Conservation (phyloP, 2,797 vertebrate species). For the Tiaroga cobitis region DNA sequence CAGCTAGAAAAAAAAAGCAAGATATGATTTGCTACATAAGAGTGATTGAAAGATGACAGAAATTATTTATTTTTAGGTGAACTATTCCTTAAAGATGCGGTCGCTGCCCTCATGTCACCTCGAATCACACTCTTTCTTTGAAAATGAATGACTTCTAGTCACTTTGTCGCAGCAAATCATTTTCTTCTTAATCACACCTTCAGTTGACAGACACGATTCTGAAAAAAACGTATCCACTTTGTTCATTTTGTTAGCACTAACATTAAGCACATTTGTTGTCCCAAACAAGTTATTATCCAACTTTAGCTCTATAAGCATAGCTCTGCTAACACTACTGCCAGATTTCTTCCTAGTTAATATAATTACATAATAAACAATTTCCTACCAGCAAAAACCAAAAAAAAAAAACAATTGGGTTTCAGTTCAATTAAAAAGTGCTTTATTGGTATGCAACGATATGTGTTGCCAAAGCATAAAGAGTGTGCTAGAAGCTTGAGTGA, state of each 20-base stretch:
- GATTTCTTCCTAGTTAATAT: neutral
- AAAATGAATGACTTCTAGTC: neutral
- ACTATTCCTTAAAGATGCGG: neutral
- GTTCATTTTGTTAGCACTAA: neutral
- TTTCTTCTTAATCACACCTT: neutral
- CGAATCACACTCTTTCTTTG: neutral
- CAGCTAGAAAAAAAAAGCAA: no score
- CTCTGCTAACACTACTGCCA: neutral
- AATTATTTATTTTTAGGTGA: neutral
- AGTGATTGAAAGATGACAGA: neutral
- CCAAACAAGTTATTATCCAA: neutral
- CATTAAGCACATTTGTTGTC: neutral
- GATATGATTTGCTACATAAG: neutral
- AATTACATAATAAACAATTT: slow-evolving; percentile 3
- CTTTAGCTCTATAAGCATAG: neutral
- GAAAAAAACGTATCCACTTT: neutral
- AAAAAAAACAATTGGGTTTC: neutral
- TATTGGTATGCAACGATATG: neutral
- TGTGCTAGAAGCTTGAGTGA: neutral
- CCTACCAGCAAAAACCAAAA: neutral
- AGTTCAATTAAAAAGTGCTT: neutral
- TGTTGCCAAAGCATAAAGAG: neutral
- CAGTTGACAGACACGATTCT: neutral
- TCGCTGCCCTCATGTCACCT: neutral
- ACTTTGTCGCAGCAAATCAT: neutral